Evolutionary conservation across 2,797 vertebrate genomes (phyloP).

Genomic region (Aldrovandia affinis): DNA sequence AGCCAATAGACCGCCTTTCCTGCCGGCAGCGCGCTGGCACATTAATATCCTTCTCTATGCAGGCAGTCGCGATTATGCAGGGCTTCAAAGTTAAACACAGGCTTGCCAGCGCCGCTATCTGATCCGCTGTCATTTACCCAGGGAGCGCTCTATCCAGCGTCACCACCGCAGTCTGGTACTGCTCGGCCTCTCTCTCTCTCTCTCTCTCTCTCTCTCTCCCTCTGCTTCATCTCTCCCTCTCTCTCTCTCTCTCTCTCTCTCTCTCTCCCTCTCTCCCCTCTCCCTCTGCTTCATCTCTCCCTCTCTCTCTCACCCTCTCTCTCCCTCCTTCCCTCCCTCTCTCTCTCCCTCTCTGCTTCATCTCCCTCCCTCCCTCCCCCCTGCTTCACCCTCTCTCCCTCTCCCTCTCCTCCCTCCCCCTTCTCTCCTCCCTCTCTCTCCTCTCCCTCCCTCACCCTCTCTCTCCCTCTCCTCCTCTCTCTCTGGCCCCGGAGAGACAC

Average conservation of each 20-base stretch:
- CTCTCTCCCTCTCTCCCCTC: too few relatives aligned
- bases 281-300: too few relatives aligned
- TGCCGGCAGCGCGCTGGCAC: constrained; percentile 8
- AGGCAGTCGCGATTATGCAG: constrained; percentile 11
- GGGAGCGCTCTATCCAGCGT: background rate
- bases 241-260: too few relatives aligned
- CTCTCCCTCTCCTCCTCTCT: background rate
- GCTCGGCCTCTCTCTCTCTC: background rate
- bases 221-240: background rate
- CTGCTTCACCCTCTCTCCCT: background rate
- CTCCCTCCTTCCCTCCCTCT: background rate
- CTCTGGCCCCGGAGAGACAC: too few relatives aligned
- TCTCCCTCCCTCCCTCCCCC: background rate
- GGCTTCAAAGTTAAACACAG: constrained; percentile 40
- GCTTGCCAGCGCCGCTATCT: constrained; percentile 51
- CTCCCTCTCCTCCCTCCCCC: background rate
- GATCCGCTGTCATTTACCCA: constrained; percentile 55
- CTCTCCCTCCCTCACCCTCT: background rate
- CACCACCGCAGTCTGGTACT: background rate
- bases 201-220: background rate
- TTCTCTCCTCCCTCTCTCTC: background rate
- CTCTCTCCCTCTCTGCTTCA: background rate
- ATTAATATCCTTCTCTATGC: background rate
- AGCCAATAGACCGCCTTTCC: constrained; percentile 33
- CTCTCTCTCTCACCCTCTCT: background rate